Base-by-base conservation (phyloP, 2,888 invertebrate genomes). In the Melikaiella ostensackeni region DNA sequence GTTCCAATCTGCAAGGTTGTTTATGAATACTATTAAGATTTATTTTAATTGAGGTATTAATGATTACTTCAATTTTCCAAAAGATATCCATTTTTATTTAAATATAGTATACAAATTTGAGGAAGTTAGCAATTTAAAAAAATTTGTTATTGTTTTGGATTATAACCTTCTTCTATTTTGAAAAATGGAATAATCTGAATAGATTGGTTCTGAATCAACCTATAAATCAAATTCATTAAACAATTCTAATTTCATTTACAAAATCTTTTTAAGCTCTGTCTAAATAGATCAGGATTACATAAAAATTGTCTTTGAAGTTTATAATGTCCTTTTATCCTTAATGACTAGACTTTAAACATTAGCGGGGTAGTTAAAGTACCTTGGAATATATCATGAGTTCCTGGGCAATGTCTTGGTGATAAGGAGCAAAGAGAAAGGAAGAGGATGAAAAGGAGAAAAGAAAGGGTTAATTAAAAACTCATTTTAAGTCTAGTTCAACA, bases 301-400 rank as follows among this genome's bases (percentile, higher is more conserved):
- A 55, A 55, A 21, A 4, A 9, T 21, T 21, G 21, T 21, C 21
- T 66, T 16, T 0, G 2, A 66, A 66, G 24, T 19, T 38, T 6
- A 38, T 21, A 42, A 66, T 42, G 64, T 42, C 19, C 16, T 66
- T 38, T 24, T 66, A 21, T 38, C 16, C 42, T 19, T 66, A 66
- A 66, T 66, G 24, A 63, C 21, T 35, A 9, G 2, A 63, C 33
- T 63, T 38, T 30, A 33, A 33, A 2, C 33, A 33, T 33, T 33
- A 33, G 33, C 1, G 33, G 33, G 33, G 33, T 7, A 7, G 33
- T 63, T 35, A 9, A n/a, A 21, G 63, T 35, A 19, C 11, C 35
- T 21, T 21, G 19, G 35, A 63, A 63, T 63, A 63, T 21, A 38
- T 63, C 35, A 63, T 63, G 63, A 38, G 11, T 38, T 63, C 24